Percentiles rank a stretch among this genome's conserved stretches.
phyloP scores from a whole-genome alignment of 2,797 vertebrate genomes.

The Selene dorsalis region DNA sequence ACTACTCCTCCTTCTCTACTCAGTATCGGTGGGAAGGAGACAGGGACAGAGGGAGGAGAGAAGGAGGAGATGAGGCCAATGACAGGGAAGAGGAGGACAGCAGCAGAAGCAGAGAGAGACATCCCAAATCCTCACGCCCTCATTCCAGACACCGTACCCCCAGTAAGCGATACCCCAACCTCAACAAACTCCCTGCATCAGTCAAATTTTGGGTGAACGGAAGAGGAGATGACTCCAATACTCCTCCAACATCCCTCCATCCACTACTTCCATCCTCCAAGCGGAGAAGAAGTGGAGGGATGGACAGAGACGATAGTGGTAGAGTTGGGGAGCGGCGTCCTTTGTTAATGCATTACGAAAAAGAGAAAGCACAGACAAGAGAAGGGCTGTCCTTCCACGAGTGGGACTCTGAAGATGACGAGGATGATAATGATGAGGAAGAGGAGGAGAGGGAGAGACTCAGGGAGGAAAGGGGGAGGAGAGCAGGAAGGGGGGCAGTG shows the following conservation, averaged over 20 bases:
- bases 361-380: constrained; percentile 84
- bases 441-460: constrained; percentile 70
- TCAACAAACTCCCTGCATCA: constrained; percentile 86
- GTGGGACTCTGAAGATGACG: constrained; percentile 86
- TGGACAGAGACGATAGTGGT: constrained; percentile 77
- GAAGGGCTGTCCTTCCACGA: constrained; percentile 86
- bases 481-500: constrained; percentile 78
- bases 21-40: constrained; percentile 86
- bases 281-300: constrained; percentile 80
- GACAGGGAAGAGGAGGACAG: constrained; percentile 83
- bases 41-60: constrained; percentile 79
- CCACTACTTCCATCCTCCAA: constrained; percentile 82
- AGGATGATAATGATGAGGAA: constrained; percentile 72
- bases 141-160: constrained; percentile 77
- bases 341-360: constrained; percentile 84
- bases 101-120: constrained; percentile 79
- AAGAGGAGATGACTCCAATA: constrained; percentile 76
- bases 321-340: constrained; percentile 83
- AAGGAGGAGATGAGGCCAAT: constrained; percentile 75
- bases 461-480: constrained; percentile 74
- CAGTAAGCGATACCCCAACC: constrained; percentile 84
- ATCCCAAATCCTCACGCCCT: constrained; percentile 77
- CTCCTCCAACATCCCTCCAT: constrained; percentile 82
- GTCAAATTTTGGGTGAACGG: constrained; percentile 88
- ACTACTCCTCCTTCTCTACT: constrained; percentile 84